A percentile compares a stretch with the other conserved stretches of the same genome.
These are phyloP conservation scores for Samia ricini DNA, from an alignment of 1,140 invertebrate species.

Conservation along the genomic window DNA sequence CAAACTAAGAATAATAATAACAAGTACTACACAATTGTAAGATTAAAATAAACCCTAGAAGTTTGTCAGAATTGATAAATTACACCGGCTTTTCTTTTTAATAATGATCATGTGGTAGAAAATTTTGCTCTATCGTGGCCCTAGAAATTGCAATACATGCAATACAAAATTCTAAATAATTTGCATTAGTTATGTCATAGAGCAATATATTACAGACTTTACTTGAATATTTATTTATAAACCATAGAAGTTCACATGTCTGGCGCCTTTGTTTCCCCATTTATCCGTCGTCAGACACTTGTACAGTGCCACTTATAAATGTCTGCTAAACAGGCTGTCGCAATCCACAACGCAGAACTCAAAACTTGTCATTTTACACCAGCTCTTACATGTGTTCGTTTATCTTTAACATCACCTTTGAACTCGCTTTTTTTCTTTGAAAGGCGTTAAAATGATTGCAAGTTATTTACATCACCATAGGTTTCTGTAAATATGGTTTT, in stretches of 20 bases:
- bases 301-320: not conserved
- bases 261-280: slow-evolving; percentile 1
- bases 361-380: not conserved
- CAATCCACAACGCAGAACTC: slow-evolving; percentile 7
- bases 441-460: too few species aligned
- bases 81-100: too few species aligned
- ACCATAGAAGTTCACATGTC: not conserved
- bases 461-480: too few species aligned
- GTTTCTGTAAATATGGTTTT: too few species aligned
- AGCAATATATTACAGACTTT: not conserved
- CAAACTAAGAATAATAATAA: too few species aligned
- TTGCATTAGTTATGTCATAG: not conserved
- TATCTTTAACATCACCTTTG: not conserved
- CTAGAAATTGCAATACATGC: not conserved
- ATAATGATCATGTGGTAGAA: too few species aligned
- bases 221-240: not conserved
- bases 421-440: not conserved
- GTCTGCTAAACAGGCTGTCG: slow-evolving; percentile 1
- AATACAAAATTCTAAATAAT: not conserved
- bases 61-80: too few species aligned
- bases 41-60: too few species aligned
- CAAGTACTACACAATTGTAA: too few species aligned
- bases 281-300: slow-evolving; percentile 1
- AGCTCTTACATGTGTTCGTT: slow-evolving; percentile 1
- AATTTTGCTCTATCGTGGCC: not conserved